Percentiles rank a stretch among this genome's conserved stretches.
These are phyloP conservation scores for Aphrophora alni DNA, from an alignment of 2,888 invertebrate genomes.

Conservation along the genomic window DNA sequence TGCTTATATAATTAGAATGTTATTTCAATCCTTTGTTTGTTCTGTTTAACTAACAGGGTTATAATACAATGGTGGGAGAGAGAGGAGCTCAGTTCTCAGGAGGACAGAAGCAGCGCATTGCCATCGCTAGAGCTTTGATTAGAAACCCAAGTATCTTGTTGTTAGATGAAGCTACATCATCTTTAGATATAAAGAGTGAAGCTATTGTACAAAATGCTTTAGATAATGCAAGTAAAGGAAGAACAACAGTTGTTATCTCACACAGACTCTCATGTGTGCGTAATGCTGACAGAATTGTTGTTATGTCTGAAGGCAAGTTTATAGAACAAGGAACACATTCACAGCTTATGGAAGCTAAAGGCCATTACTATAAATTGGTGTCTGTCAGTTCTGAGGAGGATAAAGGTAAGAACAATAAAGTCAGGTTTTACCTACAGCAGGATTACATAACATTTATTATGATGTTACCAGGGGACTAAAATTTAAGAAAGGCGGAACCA, in stretches of 20 bases:
- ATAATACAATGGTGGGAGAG: constrained; percentile 80
- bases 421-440: too few species aligned
- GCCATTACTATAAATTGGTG: constrained; percentile 74
- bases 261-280: constrained; percentile 80
- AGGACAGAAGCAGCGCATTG: too few species aligned
- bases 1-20: background rate
- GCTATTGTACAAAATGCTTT: too few species aligned
- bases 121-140: constrained; percentile 87
- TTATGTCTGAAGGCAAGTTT: constrained; percentile 60
- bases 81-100: too few species aligned
- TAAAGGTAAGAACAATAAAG: background rate
- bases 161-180: constrained; percentile 89
- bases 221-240: constrained; percentile 70
- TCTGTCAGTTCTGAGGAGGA: constrained; percentile 54
- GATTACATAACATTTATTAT: too few species aligned
- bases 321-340: constrained; percentile 75
- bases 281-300: too few species aligned
- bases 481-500: too few species aligned
- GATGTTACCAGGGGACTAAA: too few species aligned
- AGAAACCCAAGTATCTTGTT: too few species aligned
- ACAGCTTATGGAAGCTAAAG: too few species aligned
- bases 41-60: too few species aligned
- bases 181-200: constrained; percentile 76
- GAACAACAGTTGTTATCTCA: constrained; percentile 81
- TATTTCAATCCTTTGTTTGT: constrained; percentile 20